A percentile compares a stretch with the other conserved stretches of the same genome.
Evolutionary conservation across 2,888 invertebrate genomes (phyloP).

Genomic region (Hymenopus coronatus): DNA sequence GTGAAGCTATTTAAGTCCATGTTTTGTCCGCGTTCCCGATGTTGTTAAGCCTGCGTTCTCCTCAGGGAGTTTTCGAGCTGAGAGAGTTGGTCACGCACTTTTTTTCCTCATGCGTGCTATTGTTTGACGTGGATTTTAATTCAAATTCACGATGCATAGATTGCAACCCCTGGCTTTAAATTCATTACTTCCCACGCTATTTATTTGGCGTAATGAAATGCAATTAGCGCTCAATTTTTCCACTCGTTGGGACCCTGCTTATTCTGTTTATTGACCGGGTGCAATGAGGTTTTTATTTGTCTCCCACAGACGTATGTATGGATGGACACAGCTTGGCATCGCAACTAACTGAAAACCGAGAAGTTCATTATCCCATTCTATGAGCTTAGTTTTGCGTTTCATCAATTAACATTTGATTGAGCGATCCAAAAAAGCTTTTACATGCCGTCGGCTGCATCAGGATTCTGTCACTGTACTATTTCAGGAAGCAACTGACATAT

Average conservation of each 20-base stretch:
- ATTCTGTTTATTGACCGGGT: neutral
- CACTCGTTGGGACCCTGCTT: neutral
- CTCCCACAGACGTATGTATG: neutral
- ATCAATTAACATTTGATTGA: neutral
- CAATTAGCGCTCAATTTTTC: neutral
- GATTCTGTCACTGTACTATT: neutral
- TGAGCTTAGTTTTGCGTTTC: neutral
- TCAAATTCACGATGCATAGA: neutral
- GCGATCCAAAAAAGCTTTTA: neutral
- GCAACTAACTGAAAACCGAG: neutral
- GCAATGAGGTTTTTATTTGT: neutral
- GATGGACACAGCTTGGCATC: neutral
- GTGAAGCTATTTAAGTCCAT: too few species aligned
- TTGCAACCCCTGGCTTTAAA: neutral
- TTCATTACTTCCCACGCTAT: neutral
- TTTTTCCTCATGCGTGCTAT: neutral
- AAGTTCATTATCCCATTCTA: neutral
- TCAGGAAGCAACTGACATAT: neutral
- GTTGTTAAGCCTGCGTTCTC: neutral
- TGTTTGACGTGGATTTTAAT: neutral
- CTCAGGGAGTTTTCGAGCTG: neutral
- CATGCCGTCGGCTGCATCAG: neutral
- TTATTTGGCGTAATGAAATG: neutral
- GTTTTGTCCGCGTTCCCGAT: too few species aligned
- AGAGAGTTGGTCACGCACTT: neutral